Conservation (phyloP, 2,113 vertebrate species). For the Crotalus viridis region DNA sequence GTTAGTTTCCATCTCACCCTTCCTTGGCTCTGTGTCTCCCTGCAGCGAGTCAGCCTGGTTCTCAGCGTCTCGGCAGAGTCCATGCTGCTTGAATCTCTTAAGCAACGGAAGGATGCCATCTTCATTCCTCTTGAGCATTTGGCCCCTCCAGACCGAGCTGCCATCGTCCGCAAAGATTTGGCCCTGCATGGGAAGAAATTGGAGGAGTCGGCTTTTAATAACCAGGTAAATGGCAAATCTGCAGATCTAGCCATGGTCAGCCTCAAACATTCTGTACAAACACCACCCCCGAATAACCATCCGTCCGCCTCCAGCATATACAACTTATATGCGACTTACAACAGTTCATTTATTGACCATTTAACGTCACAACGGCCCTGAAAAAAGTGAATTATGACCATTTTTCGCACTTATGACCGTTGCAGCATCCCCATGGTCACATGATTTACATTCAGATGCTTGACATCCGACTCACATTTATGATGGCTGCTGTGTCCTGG, state of each 20-base stretch:
- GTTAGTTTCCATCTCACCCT: neutral
- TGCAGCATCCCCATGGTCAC: neutral
- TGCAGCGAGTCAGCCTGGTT: constrained; percentile 79
- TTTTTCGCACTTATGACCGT: neutral
- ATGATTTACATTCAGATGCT: neutral
- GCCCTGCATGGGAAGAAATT: constrained; percentile 83
- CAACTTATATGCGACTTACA: neutral
- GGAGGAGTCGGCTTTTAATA: constrained; percentile 87
- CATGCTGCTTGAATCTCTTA: constrained; percentile 66
- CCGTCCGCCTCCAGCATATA: neutral
- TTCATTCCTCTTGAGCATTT: constrained; percentile 73
- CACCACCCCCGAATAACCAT: neutral
- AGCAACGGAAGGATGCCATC: constrained; percentile 60
- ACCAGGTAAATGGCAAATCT: constrained; percentile 73
- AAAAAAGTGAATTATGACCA: neutral
- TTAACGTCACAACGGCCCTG: neutral
- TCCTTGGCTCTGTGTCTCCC: neutral
- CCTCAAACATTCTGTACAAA: neutral
- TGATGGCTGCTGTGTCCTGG: neutral
- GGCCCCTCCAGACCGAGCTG: constrained; percentile 70
- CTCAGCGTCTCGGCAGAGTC: constrained; percentile 74
- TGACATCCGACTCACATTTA: neutral
- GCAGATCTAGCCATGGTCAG: neutral
- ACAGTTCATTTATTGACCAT: neutral
- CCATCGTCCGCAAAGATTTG: constrained; percentile 77